Evolutionary conservation across 2,888 invertebrate genomes (phyloP).

Genomic region (Leucozona laternaria): DNA sequence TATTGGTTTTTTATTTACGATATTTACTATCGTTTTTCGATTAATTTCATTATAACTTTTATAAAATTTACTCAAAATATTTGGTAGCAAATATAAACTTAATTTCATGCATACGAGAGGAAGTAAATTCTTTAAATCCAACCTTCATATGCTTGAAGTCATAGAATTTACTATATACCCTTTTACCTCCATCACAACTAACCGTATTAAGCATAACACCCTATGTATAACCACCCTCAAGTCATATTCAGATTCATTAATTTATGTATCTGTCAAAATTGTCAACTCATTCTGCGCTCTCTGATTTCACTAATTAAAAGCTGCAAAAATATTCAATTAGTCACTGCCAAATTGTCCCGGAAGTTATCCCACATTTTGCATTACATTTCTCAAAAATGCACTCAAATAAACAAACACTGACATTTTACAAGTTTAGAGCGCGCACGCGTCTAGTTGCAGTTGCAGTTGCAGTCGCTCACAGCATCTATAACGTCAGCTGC

Average conservation of each 20-base stretch:
- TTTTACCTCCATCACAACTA: too few relatives aligned
- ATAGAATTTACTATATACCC: too few relatives aligned
- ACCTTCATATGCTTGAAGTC: too few relatives aligned
- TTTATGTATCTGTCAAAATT: constrained; percentile 17
- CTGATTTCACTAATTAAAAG: constrained; percentile 4
- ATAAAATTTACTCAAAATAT: too few relatives aligned
- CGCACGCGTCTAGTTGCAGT: constrained; percentile 45
- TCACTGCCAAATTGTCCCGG: constrained; percentile 43
- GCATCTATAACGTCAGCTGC: constrained; percentile 45
- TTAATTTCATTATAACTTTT: too few relatives aligned
- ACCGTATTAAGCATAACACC: too few relatives aligned
- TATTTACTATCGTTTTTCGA: too few relatives aligned
- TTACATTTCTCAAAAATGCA: constrained; percentile 47
- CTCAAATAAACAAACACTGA: constrained; percentile 51
- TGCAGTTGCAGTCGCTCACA: constrained; percentile 20
- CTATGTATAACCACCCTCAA: too few relatives aligned
- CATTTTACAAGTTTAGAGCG: constrained; percentile 37
- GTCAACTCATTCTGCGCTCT: neutral
- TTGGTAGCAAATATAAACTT: too few relatives aligned
- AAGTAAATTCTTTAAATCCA: too few relatives aligned
- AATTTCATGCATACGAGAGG: too few relatives aligned
- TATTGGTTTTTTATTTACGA: too few relatives aligned
- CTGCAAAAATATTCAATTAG: constrained; percentile 24
- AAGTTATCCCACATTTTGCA: constrained; percentile 41
- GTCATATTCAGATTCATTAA: neutral